Base-by-base conservation (phyloP, 2,113 vertebrate species). In the Chionodraco myersi region DNA sequence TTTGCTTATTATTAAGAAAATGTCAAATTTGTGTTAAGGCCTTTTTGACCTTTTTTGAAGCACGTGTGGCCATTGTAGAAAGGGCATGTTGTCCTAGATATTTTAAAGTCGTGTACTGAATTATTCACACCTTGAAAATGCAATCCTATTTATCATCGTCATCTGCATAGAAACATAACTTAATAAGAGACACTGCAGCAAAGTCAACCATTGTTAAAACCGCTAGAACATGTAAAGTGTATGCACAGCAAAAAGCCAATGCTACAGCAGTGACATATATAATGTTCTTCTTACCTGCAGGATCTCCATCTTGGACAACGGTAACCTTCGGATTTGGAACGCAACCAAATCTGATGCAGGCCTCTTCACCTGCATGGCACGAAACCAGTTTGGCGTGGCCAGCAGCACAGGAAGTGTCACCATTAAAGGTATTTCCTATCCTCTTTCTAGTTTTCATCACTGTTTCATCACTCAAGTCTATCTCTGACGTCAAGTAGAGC, bases 321-420 rank as follows among this genome's bases (percentile, higher is more conserved):
- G 98, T 26, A 97, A 95, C 85, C 96, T 99, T 53, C 90, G 96
- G n/a, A 97, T 99, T 82, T 89, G 95, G 86, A 99, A 97, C 0
- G 95, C 95, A 70, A 97, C 96, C 66, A 98, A 98, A 64, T 82
- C 95, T 0, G 98, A 99, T 0, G 95, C 95, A 0, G 97, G 97
- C 0, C 95, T 96, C 60, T 99, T 98, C 91, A 98, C 96, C 4
- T 99, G 98, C 2, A 85, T 96, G 48, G 98, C 98, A 15, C 96
- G 94, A 18, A 99, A 99, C 94, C 96, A 96, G 92, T 99, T 99
- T 2, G 98, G 98, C 2, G 95, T 95, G 1, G 97, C 97, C 0
- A 98, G 96, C 96, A 99, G 98, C 91, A 95, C 96, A 0, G 97
- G 98, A 67, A 97, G 92, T 47, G 73, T 99, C 83, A 74, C 96